Evolutionary conservation across 2,888 invertebrate genomes (phyloP).

Genomic region (Morpho achilles): DNA sequence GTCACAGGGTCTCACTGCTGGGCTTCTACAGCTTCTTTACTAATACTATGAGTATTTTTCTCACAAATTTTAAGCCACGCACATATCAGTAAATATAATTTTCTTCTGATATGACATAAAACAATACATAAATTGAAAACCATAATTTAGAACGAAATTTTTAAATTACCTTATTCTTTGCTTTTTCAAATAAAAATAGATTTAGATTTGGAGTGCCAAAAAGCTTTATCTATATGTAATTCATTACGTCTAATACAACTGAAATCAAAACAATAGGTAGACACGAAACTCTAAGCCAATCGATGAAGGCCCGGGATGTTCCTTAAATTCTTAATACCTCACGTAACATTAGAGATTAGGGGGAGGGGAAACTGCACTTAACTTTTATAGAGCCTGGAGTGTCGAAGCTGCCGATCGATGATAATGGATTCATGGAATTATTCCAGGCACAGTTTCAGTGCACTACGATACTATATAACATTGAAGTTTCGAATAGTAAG

Average conservation of each 20-base stretch:
- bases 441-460: constrained; percentile 14
- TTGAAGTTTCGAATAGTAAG: background rate
- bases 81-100: no score
- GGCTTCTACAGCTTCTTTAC: no score
- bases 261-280: constrained; percentile 31
- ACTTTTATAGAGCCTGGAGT: constrained; percentile 64
- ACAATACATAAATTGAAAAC: no score
- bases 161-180: no score
- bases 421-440: constrained; percentile 28
- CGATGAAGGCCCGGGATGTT: constrained; percentile 46
- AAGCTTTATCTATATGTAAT: no score
- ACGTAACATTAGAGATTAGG: constrained; percentile 73
- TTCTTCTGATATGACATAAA: no score
- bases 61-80: no score
- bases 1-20: no score
- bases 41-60: no score
- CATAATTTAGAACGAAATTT: no score
- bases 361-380: constrained; percentile 59
- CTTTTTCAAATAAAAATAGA: no score
- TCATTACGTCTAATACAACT: background rate
- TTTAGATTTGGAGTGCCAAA: no score
- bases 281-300: constrained; percentile 36
- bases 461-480: constrained; percentile 11
- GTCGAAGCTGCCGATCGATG: constrained; percentile 54
- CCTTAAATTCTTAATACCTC: constrained; percentile 77